Base-by-base conservation (phyloP, 2,888 invertebrate species). In the Heliconius hortense region DNA sequence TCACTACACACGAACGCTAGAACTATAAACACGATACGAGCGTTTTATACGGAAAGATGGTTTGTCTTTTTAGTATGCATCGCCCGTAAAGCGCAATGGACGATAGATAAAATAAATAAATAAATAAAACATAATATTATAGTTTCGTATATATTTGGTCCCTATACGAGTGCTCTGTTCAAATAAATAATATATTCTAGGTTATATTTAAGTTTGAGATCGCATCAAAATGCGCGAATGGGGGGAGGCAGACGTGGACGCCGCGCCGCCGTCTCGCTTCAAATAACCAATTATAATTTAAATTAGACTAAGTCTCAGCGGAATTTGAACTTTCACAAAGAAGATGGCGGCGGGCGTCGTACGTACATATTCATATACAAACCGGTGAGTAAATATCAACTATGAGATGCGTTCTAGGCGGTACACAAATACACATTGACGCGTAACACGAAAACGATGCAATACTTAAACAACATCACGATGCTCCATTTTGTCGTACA, bases 31-130 rank as follows among this genome's bases (percentile, higher is more conserved):
- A 76, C 81, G 81, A 81, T 82, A 83, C 82, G 81, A 79, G 82
- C 84, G 81, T 81, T 80, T 59, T 84, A 21, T 48, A 85, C 85
- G 85, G 85, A 86, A 87, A 88, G 69, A 86, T 85, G 82, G 84
- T 88, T 48, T 92, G 92, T 92, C 92, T 83, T 93, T 91, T 92
- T 88, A 85, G 86, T 84, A 84, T 84, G 86, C 84, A 84, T 83
- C 81, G 84, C 84, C 48, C 80, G 79, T 78, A 56, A 68, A 81
- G 81, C 77, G 79, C 74, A 76, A 77, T 82, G 79, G 81, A 82
- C 80, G 81, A 78, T 71, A 56, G 76, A 69, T 76, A 75, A 71
- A 48, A 48, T 18, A 48, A 48, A 48, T 31, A 31, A 48, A 48
- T 18, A 48, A 48, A 48, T 79, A 75, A 77, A 80, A 79, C 76